Evolutionary conservation across 2,888 invertebrate genomes (phyloP).

Genomic region (Cerceris rybyensis): DNA sequence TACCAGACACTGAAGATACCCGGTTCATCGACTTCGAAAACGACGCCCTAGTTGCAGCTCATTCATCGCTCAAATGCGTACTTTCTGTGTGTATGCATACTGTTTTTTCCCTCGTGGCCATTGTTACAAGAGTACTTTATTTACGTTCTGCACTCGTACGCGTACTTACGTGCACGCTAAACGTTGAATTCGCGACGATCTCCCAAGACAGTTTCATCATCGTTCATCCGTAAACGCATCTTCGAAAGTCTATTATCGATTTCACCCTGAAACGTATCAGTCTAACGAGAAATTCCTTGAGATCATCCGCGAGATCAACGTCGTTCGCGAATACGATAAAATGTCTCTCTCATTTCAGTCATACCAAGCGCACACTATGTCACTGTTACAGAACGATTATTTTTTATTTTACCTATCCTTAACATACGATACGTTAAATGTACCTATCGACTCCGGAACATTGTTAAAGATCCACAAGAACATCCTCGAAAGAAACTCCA

Average conservation of each 20-base stretch:
- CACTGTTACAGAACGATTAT: conserved; percentile 37
- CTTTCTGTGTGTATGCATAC: conserved; percentile 28
- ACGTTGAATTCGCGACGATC: conserved; percentile 6
- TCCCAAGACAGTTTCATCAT: neutral
- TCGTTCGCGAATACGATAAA: conserved; percentile 4
- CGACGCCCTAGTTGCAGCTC: conserved; percentile 14
- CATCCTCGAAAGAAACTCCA: conserved; percentile 26
- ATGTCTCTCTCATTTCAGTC: neutral
- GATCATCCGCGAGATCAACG: conserved; percentile 1
- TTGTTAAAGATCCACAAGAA: conserved; percentile 35
- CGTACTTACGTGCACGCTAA: conserved; percentile 1
- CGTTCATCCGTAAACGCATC: neutral
- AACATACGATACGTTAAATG: conserved; percentile 36
- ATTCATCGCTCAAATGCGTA: conserved; percentile 12
- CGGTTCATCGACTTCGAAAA: conserved; percentile 4
- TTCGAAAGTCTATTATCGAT: conserved; percentile 2
- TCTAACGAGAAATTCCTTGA: neutral
- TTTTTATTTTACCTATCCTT: conserved; percentile 22
- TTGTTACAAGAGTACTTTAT: conserved; percentile 4
- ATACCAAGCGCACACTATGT: conserved; percentile 25
- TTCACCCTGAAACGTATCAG: neutral
- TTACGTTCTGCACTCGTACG: neutral
- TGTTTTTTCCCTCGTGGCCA: neutral
- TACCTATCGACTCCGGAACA: conserved; percentile 35
- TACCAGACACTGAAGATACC: neutral